phyloP scores from a whole-genome alignment of 2,797 vertebrate species.

The Acrocephalus scirpaceus region DNA sequence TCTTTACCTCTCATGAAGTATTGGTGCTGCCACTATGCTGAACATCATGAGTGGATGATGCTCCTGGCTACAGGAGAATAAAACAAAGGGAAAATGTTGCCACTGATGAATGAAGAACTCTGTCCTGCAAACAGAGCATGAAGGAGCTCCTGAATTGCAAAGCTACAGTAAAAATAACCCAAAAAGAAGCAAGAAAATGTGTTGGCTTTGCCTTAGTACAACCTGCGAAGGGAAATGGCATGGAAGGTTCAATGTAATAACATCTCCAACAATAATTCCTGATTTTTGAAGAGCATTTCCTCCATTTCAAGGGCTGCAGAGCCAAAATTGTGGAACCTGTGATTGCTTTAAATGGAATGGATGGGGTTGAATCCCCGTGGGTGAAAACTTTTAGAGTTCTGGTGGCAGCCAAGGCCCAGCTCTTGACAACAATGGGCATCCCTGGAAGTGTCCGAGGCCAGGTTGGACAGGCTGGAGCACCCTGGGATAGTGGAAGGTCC shows the following conservation, averaged over 20 bases:
- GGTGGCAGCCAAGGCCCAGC: not conserved
- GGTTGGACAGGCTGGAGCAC: fast-evolving
- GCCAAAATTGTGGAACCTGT: not conserved
- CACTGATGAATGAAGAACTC: not conserved
- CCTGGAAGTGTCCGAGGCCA: not conserved
- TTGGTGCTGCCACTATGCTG: not conserved
- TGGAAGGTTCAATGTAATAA: not conserved
- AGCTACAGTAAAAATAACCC: not conserved
- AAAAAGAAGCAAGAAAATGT: not conserved
- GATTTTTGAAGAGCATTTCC: not conserved
- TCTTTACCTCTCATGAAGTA: not conserved
- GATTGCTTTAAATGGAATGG: not conserved
- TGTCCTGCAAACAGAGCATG: not conserved
- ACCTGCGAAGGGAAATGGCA: not conserved
- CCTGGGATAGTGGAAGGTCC: not conserved
- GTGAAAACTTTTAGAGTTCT: not conserved
- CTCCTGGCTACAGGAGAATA: no score
- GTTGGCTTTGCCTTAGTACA: not conserved
- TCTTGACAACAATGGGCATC: not conserved
- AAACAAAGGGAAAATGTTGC: not conserved
- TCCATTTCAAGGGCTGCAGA: not conserved
- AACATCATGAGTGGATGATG: not conserved
- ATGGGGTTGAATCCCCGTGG: not conserved
- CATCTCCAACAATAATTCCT: not conserved
- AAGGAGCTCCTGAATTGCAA: not conserved